Percentiles rank a stretch among this genome's conserved stretches.
These are phyloP conservation scores for Tyria jacobaeae DNA, from an alignment of 2,888 invertebrate genomes.

Conservation along the genomic window DNA sequence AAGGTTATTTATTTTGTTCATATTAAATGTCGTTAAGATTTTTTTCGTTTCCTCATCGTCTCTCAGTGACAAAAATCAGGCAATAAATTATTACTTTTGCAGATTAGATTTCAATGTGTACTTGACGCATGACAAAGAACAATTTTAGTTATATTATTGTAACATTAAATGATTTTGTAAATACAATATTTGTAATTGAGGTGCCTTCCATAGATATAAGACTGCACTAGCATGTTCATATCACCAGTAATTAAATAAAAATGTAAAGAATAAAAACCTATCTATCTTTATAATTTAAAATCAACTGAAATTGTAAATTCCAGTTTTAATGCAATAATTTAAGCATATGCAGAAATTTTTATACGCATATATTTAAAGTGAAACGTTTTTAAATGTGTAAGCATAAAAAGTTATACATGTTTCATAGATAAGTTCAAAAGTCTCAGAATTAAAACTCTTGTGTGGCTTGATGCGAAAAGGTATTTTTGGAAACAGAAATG, in stretches of 20 bases:
- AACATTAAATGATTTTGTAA: conserved; percentile 40
- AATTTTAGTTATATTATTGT: conserved; percentile 19
- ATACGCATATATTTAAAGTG: too few relatives aligned
- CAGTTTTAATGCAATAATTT: too few relatives aligned
- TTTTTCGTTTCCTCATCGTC: too few relatives aligned
- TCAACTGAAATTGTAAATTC: too few relatives aligned
- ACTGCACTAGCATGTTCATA: conserved; percentile 54
- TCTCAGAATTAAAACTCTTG: too few relatives aligned
- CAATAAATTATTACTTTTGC: background rate
- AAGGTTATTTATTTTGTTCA: too few relatives aligned
- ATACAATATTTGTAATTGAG: conserved; percentile 53
- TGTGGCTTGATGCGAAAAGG: too few relatives aligned
- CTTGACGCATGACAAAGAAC: conserved; percentile 24
- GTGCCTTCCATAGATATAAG: conserved; percentile 73
- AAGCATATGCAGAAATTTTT: too few relatives aligned
- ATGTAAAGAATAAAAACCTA: background rate
- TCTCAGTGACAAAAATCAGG: background rate
- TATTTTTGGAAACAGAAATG: background rate
- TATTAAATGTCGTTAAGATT: too few relatives aligned
- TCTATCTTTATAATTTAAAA: conserved; percentile 1
- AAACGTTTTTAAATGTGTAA: too few relatives aligned
- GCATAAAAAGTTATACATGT: too few relatives aligned
- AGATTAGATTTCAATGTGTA: background rate
- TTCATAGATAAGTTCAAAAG: too few relatives aligned
- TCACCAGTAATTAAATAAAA: conserved; percentile 3